These are phyloP conservation scores for Rutilus rutilus DNA, from an alignment of 2,113 vertebrate species.

Conservation along the genomic window DNA sequence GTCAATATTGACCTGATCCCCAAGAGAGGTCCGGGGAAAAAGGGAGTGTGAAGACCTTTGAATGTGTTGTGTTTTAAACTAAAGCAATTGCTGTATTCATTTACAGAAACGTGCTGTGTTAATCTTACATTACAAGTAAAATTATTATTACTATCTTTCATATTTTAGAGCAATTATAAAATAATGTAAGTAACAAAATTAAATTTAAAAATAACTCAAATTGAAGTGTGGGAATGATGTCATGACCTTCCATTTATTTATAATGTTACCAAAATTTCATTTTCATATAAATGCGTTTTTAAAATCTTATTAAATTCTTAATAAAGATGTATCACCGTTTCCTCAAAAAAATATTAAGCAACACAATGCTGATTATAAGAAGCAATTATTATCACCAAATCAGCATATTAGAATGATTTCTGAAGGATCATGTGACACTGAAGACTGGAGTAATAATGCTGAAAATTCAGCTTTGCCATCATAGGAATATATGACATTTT, in stretches of 20 bases:
- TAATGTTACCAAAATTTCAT: background rate
- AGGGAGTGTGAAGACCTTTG: constrained; percentile 3
- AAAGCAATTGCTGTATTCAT: background rate
- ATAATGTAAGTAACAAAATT: background rate
- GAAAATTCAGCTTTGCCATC: background rate
- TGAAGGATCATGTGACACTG: background rate
- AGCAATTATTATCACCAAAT: background rate
- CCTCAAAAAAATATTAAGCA: background rate
- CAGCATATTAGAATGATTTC: background rate
- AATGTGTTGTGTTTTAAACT: constrained; percentile 11
- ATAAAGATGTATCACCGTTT: background rate
- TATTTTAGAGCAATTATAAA: background rate
- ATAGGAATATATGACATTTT: background rate
- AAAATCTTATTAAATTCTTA: no score
- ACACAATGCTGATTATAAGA: background rate
- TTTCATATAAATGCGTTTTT: no score
- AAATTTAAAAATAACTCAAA: background rate
- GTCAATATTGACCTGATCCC: constrained; percentile 69
- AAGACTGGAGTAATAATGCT: no score
- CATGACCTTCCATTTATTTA: background rate
- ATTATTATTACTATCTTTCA: background rate
- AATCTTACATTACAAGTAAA: background rate
- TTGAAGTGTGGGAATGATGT: background rate
- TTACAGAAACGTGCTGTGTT: background rate
- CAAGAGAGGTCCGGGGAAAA: constrained; percentile 61